These are phyloP conservation scores for Cetonia aurata DNA, from an alignment of 2,888 invertebrate genomes.

Conservation along the genomic window DNA sequence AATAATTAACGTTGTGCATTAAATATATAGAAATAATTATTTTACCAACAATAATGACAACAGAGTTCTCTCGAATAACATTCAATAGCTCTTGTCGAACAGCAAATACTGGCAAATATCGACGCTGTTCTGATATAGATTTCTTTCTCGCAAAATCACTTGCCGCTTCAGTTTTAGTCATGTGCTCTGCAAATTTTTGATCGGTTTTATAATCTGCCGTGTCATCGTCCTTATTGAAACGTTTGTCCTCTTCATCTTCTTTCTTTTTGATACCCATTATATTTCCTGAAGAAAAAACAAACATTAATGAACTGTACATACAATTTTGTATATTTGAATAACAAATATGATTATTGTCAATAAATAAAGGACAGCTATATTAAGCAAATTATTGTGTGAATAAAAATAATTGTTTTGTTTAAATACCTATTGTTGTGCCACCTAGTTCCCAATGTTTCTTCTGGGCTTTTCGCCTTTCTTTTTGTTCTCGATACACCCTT, in stretches of 20 bases:
- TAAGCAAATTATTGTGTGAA: no score
- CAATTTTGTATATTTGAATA: background rate
- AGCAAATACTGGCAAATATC: slow-evolving; percentile 95
- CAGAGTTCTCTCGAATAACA: slow-evolving; percentile 91
- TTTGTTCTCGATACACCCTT: slow-evolving; percentile 92
- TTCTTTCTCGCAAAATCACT: slow-evolving; percentile 90
- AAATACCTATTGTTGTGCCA: slow-evolving; percentile 87
- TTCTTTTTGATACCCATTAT: slow-evolving; percentile 94
- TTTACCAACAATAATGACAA: slow-evolving; percentile 92
- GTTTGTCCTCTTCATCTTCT: slow-evolving; percentile 81
- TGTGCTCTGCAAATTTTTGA: slow-evolving; percentile 97
- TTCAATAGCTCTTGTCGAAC: slow-evolving; percentile 93
- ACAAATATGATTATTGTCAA: no score
- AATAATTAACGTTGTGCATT: no score
- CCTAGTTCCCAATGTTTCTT: slow-evolving; percentile 99
- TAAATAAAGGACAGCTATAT: no score
- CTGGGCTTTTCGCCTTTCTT: slow-evolving; percentile 96
- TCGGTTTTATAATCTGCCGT: slow-evolving; percentile 90
- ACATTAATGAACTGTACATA: no score
- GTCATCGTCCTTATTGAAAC: slow-evolving; percentile 75
- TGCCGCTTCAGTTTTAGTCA: slow-evolving; percentile 81
- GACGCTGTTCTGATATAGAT: slow-evolving; percentile 86
- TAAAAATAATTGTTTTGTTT: no score
- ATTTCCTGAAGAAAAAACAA: no score
- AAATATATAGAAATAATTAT: no score